Base-by-base conservation (phyloP, 2,888 invertebrate genomes). In the Pristionchus mayeri region DNA sequence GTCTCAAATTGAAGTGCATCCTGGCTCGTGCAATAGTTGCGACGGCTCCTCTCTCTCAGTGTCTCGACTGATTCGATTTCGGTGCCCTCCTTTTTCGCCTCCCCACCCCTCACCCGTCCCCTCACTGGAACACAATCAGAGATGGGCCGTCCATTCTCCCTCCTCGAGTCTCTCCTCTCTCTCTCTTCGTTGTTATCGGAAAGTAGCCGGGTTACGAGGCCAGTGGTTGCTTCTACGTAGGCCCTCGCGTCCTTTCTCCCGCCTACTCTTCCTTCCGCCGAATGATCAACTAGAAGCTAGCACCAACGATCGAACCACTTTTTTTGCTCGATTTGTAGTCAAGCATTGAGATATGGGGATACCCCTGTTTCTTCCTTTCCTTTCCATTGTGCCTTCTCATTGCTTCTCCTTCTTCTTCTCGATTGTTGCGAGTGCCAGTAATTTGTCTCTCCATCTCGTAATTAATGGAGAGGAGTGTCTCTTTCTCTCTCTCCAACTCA, bases 401-500 rank as follows among this genome's bases (percentile, higher is more conserved):
- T 24, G 3, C 27, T 24, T 57, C 24, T 52, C 57, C 57, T 7
- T 57, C 57, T 52, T 24, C 57, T 7, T 57, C 57, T 57, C 57
- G 9, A 24, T 57, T 57, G 57, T 57, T 57, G 57, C 57, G 24
- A 24, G 21, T 21, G 57, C 57, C 24, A 11, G 57, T 57, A 57
- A 57, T 57, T 57, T 57, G 57, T 57, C 57, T 57, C 57, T 57
- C 57, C 24, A 52, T 52, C 52, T 24, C 57, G 57, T 57, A 57
- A 57, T 57, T 57, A 57, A 57, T 57, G 57, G 57, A 9, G 24
- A 7, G 57, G 57, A n/a, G 57, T n/a, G n/a, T 57, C n/a, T 57
- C 57, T 57, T 57, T 57, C 63, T 30, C 63, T 30, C 34, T 34
- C 63, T 34, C 63, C 63, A 63, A 63, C 63, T 63, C 30, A 63